Base-by-base conservation (phyloP, 2,797 vertebrate genomes). In the Acanthiza pusilla region DNA sequence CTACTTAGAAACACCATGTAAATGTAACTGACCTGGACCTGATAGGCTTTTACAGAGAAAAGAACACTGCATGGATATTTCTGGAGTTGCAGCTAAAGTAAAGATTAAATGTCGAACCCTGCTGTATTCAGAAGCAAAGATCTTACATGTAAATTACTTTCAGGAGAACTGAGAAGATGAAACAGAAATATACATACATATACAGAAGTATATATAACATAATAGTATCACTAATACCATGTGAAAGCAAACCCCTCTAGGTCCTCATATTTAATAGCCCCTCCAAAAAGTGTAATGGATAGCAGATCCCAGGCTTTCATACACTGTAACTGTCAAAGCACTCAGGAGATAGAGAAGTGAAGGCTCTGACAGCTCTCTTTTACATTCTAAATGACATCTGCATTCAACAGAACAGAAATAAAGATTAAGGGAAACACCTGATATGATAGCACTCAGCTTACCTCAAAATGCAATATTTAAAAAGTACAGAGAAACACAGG, bases 351-450 rank as follows among this genome's bases (percentile, higher is more conserved):
- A 82, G 82, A 94, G 85, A 45, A 93, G 91, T 93, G 94, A 97
- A 95, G 54, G 80, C 76, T 86, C 94, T 84, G 77, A 92, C 36
- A 91, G 73, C 53, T 91, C 89, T 91, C 91, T 93, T 78, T 79
- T 57, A 92, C 86, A 93, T 93, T 88, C 91, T 91, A 89, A 95
- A 93, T 97, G 93, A 87, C 83, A 93, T 72, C 94, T 92, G 75
- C 66, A 83, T 93, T 96, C 96, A 96, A 97, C 93, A 95, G 91
- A 91, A 84, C 91, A 93, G 94, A 92, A 97, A 96, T 96, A 97
- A 97, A 96, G 97, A 97, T 96, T 97, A 97, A 84, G 92, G 89
- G 93, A 89, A 97, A 96, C 95, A 91, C 94, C 74, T 51, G 62
- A 54, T 55, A 91, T 72, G 57, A 81, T 45, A 94, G 91, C 77